Evolutionary conservation across 1,140 invertebrate genomes (phyloP).

Genomic region (Calliopsis andreniformis): DNA sequence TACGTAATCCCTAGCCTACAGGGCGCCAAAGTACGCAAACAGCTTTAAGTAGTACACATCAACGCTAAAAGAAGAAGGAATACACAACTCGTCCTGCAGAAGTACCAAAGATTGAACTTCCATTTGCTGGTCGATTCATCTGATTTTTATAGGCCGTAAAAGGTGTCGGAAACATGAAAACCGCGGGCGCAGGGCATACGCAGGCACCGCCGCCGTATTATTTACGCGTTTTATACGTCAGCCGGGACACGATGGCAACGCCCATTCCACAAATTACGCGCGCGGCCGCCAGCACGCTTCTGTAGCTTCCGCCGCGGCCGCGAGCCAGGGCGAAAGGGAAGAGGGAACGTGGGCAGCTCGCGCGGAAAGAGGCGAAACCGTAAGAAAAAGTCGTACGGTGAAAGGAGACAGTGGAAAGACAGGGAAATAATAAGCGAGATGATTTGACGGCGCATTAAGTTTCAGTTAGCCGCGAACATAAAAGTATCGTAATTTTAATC

Average conservation of each 20-base stretch:
- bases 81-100: too few relatives aligned
- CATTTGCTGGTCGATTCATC: neutral
- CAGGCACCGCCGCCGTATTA: conserved; percentile 25
- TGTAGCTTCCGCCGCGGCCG: conserved; percentile 2
- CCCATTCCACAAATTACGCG: conserved; percentile 64
- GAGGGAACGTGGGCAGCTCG: neutral
- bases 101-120: neutral
- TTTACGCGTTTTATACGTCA: conserved; percentile 62
- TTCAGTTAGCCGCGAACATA: conserved; percentile 74
- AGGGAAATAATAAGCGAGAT: conserved; percentile 32
- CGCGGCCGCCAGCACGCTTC: conserved; percentile 31
- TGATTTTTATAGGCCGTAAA: conserved; percentile 47
- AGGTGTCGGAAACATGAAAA: conserved; percentile 33
- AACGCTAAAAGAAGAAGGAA: neutral
- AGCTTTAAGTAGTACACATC: neutral
- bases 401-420: conserved; percentile 5
- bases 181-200: neutral
- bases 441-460: conserved; percentile 73
- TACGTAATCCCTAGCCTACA: too few relatives aligned
- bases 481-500: conserved; percentile 77
- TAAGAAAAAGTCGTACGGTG: neutral
- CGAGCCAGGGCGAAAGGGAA: neutral
- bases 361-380: conserved; percentile 18
- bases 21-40: too few relatives aligned
- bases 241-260: conserved; percentile 48